These are phyloP conservation scores for Condylura cristata DNA, from an alignment of 2,113 vertebrate species.

Conservation along the genomic window DNA sequence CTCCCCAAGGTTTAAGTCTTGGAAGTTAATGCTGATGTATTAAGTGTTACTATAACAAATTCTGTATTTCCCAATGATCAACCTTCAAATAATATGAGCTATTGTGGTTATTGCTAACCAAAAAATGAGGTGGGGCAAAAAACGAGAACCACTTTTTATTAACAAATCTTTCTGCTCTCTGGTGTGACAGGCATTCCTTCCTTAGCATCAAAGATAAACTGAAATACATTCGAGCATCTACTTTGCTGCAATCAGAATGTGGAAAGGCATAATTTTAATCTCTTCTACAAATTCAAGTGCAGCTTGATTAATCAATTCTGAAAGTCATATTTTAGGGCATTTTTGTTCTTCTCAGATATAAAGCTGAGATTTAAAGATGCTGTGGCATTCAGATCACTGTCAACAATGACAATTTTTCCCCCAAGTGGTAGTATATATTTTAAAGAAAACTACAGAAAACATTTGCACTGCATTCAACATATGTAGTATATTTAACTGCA, in stretches of 20 bases:
- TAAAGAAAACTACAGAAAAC: slow-evolving; percentile 58
- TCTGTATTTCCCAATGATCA: slow-evolving; percentile 67
- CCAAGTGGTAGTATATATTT: slow-evolving; percentile 63
- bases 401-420: slow-evolving; percentile 56
- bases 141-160: slow-evolving; percentile 52
- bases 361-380: slow-evolving; percentile 68
- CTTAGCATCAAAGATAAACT: slow-evolving; percentile 63
- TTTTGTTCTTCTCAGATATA: slow-evolving; percentile 52
- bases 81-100: slow-evolving; percentile 50
- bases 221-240: slow-evolving; percentile 60
- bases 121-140: slow-evolving; percentile 20
- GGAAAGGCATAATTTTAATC: slow-evolving; percentile 75
- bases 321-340: slow-evolving; percentile 66
- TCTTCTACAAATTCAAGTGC: slow-evolving; percentile 73
- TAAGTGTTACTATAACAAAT: slow-evolving; percentile 77
- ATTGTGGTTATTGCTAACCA: slow-evolving; percentile 43
- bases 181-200: slow-evolving; percentile 62
- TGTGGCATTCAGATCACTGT: slow-evolving; percentile 64
- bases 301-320: slow-evolving; percentile 74
- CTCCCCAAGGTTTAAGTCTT: slow-evolving; percentile 56
- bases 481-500: slow-evolving; percentile 66
- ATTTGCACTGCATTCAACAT: slow-evolving; percentile 39
- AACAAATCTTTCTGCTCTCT: slow-evolving; percentile 60
- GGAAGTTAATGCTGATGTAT: slow-evolving; percentile 69
- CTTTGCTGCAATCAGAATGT: slow-evolving; percentile 82